These are phyloP conservation scores for Hippocampus abdominalis DNA, from an alignment of 2,113 vertebrate species.

Conservation along the genomic window DNA sequence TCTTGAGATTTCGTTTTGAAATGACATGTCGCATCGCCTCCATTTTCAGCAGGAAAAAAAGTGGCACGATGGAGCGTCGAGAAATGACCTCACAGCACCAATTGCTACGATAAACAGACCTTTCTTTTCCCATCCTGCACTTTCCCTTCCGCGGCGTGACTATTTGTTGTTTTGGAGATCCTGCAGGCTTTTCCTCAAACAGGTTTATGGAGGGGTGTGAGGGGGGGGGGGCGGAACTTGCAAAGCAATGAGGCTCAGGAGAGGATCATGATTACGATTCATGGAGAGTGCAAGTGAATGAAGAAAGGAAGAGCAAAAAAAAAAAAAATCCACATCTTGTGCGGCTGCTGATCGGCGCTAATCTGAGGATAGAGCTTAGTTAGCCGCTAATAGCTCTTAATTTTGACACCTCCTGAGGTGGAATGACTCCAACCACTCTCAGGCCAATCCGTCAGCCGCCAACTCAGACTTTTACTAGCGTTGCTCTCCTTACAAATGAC, in stretches of 20 bases:
- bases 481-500: constrained; percentile 21
- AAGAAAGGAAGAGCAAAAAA: constrained; percentile 8
- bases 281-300: neutral
- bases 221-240: neutral
- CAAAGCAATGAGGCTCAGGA: neutral
- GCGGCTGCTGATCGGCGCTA: constrained; percentile 31
- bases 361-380: constrained; percentile 37
- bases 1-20: constrained; percentile 1
- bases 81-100: constrained; percentile 11
- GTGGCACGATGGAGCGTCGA: neutral
- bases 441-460: constrained; percentile 22
- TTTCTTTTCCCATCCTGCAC: constrained; percentile 17
- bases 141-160: constrained; percentile 18
- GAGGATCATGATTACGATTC: neutral
- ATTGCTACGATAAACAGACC: constrained; percentile 7
- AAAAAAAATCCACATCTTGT: constrained; percentile 21
- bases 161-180: constrained; percentile 13
- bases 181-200: constrained; percentile 24
- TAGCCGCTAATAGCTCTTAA: constrained; percentile 35
- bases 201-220: constrained; percentile 10
- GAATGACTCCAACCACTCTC: constrained; percentile 22
- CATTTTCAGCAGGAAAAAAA: neutral
- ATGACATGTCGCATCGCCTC: constrained; percentile 1
- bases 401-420: constrained; percentile 20
- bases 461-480: constrained; percentile 1